Base-by-base conservation (phyloP, 2,113 vertebrate species). In the Pedionomus torquatus region DNA sequence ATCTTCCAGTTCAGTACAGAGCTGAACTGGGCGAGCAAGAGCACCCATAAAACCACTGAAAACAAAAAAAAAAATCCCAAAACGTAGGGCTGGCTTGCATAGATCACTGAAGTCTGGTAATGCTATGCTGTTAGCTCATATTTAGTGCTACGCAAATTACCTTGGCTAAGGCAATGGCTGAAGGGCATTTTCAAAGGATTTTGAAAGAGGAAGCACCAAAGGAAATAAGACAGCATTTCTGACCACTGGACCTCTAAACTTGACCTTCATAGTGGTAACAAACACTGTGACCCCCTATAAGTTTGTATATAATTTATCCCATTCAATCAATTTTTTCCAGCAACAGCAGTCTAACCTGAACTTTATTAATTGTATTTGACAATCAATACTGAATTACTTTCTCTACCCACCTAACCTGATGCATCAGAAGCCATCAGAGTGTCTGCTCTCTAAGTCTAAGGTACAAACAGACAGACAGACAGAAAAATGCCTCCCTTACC, bases 71-170 rank as follows among this genome's bases (percentile, higher is more conserved):
- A 13, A 54, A 64, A 16, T 18, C 5, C 28, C 41, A 41, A 60
- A 69, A n/a, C n/a, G n/a, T n/a, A n/a, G 11, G n/a, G 19, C 11
- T n/a, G 65, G 9, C 51, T 55, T 75, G 33, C 55, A 75, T 4
- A 41, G 28, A 30, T 30, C 17, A 13, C 46, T 26, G 33, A 46
- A 51, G 11, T 13, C 35, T 70, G 31, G 11, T 35, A n/a, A 51
- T 9, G 17, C 8, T n/a, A 14, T 0, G 0, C 26, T 52, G 17
- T 39, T 58, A 60, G 18, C 7, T 82, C 43, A 26, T 18, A 17
- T 68, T 44, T 23, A 86, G n/a, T 64, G 25, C 61, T 33, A 30
- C 31, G 28, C 28, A 79, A 68, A 91, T 17, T 49, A 37, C 9
- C 44, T 70, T 39, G 18, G 43, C 31, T 75, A n/a, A 83, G 35